These are phyloP conservation scores for Nemotelus pantherinus DNA, from an alignment of 2,888 invertebrate genomes.

Conservation along the genomic window DNA sequence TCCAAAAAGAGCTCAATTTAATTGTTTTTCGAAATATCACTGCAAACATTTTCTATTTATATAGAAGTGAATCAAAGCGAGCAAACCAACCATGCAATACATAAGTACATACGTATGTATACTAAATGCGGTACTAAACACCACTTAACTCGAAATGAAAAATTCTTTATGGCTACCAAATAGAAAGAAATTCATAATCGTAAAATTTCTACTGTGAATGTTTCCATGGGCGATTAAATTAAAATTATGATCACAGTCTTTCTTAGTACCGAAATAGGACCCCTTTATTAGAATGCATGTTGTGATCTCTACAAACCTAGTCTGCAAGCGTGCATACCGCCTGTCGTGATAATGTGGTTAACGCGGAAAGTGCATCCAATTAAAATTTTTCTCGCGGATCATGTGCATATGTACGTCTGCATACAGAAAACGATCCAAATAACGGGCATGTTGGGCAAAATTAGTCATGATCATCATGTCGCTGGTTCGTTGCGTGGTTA, in stretches of 20 bases:
- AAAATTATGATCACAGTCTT: constrained; percentile 16
- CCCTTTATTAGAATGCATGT: not conserved
- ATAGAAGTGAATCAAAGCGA: no score
- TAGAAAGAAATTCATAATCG: constrained; percentile 16
- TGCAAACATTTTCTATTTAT: no score
- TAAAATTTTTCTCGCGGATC: constrained; percentile 39
- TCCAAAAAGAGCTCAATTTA: no score
- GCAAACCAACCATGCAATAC: no score
- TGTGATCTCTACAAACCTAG: constrained; percentile 25
- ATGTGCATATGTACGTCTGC: not conserved
- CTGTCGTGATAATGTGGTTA: constrained; percentile 23
- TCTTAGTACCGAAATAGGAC: constrained; percentile 32
- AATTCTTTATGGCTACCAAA: not conserved
- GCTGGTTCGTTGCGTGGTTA: constrained; percentile 23
- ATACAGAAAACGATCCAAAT: constrained; percentile 21
- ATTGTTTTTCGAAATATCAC: no score
- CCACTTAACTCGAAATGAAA: no score
- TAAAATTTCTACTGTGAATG: constrained; percentile 25
- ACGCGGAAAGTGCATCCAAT: constrained; percentile 41
- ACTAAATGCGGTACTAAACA: no score
- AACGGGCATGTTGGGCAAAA: constrained; percentile 30
- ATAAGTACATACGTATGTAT: no score
- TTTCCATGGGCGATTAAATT: constrained; percentile 40
- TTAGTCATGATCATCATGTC: constrained; percentile 39
- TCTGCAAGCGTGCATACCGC: constrained; percentile 29